A percentile compares a stretch with the other conserved stretches of the same genome.
Evolutionary conservation across 1,140 invertebrate genomes (phyloP).

Genomic region (Cataglyphis hispanica): DNA sequence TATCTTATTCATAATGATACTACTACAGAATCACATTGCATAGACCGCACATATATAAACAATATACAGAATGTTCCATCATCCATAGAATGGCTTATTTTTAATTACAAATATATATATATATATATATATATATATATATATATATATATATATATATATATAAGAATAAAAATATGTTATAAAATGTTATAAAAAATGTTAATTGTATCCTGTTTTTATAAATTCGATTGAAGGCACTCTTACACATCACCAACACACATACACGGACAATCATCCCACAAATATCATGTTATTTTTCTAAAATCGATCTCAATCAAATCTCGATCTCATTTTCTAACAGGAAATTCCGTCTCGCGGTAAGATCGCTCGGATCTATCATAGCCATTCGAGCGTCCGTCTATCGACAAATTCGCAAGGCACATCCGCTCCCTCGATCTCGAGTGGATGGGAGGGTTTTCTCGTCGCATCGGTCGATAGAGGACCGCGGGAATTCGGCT

Average conservation of each 20-base stretch:
- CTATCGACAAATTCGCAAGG: conserved; percentile 18
- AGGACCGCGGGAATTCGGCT: background rate
- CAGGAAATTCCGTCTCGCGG: background rate
- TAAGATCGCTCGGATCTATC: background rate
- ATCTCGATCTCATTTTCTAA: background rate
- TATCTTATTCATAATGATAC: background rate
- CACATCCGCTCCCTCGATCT: background rate
- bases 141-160: too few relatives aligned
- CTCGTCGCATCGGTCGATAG: conserved; percentile 64
- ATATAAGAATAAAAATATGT: too few relatives aligned
- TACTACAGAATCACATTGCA: background rate
- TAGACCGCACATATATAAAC: too few relatives aligned
- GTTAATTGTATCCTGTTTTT: too few relatives aligned
- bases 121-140: too few relatives aligned
- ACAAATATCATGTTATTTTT: background rate
- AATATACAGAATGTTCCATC: too few relatives aligned
- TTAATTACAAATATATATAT: too few relatives aligned
- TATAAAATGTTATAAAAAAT: too few relatives aligned
- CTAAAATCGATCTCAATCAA: too few relatives aligned
- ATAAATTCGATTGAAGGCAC: background rate
- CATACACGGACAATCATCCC: background rate
- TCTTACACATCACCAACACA: background rate
- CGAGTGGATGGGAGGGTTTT: background rate
- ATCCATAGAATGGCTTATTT: too few relatives aligned
- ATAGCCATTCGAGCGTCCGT: background rate